Base-by-base conservation (phyloP, 2,797 vertebrate species). In the Cynodonichthys magdalenae region DNA sequence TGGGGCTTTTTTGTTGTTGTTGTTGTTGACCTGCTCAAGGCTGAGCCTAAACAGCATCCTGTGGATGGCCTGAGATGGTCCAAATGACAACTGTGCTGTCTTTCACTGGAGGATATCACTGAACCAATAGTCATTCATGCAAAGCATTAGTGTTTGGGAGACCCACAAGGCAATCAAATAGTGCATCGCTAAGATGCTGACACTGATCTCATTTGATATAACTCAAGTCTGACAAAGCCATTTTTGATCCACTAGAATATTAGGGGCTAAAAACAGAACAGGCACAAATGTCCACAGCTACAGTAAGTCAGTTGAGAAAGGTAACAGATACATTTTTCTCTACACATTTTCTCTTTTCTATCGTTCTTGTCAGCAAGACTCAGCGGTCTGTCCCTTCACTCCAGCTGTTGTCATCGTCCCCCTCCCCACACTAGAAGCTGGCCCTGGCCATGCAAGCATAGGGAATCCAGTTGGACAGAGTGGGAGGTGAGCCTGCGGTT, bases 131-230 rank as follows among this genome's bases (percentile, higher is more conserved):
- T 79, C 83, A 82, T 73, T 58, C 85, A 87, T 88, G 87, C 89
- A 90, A 85, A 87, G 81, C 81, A 85, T 88, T 81, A 87, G 71
- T 77, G 71, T 77, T 84, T 75, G 77, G 74, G 75, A 79, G 85
- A 82, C 82, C 86, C 77, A 81, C 75, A 14, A 83, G 86, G 87
- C 87, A 89, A 89, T 90, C 83, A 84, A 89, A 87, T 64, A 80
- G 80, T 63, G 56, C 82, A 80, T 74, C 50, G 73, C 66, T 18
- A 68, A 88, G 85, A 87, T 83, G 86, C 85, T 86, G 87, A 90
- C 88, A 90, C 78, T 88, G 87, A 90, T 86, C 86, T 86, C 81
- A 81, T 87, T 87, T 88, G 86, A 90, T 89, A 82, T 84, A 82
- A 84, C 56, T 86, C 58, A 82, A 87, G 86, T 86, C 86, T 88